phyloP scores from a whole-genome alignment of 1,140 invertebrate species.

The Hermetia illucens region DNA sequence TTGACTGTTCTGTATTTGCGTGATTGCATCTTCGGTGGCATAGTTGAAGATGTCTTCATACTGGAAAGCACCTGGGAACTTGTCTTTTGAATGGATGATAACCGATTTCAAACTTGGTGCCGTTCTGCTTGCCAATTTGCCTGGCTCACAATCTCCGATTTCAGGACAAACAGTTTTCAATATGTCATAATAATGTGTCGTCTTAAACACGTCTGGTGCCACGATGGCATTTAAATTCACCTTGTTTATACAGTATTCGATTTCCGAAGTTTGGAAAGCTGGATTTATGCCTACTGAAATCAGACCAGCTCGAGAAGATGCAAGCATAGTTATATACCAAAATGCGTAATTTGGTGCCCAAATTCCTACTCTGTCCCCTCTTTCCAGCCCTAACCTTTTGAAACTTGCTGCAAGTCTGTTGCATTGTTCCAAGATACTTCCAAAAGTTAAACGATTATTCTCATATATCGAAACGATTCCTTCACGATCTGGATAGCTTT shows the following conservation, averaged over 20 bases:
- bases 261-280: conserved; percentile 56
- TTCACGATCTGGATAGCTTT: conserved; percentile 39
- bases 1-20: conserved; percentile 15
- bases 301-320: conserved; percentile 65
- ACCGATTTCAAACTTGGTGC: conserved; percentile 38
- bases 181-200: conserved; percentile 57
- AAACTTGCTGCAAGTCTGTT: conserved; percentile 73
- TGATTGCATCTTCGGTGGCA: conserved; percentile 17
- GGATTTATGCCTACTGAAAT: conserved; percentile 79
- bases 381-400: conserved; percentile 54
- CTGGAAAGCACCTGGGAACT: conserved; percentile 42
- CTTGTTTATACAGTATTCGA: conserved; percentile 68
- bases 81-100: conserved; percentile 36
- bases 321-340: conserved; percentile 69
- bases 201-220: conserved; percentile 46
- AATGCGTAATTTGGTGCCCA: conserved; percentile 77
- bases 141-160: conserved; percentile 26
- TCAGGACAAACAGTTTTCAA: conserved; percentile 39
- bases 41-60: conserved; percentile 39
- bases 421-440: conserved; percentile 44
- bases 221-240: conserved; percentile 59
- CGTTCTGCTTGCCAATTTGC: conserved; percentile 22
- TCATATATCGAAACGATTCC: conserved; percentile 47
- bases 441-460: conserved; percentile 43
- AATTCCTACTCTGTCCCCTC: conserved; percentile 73